These are phyloP conservation scores for Amblyteles armatorius DNA, from an alignment of 2,888 invertebrate species.

Conservation along the genomic window DNA sequence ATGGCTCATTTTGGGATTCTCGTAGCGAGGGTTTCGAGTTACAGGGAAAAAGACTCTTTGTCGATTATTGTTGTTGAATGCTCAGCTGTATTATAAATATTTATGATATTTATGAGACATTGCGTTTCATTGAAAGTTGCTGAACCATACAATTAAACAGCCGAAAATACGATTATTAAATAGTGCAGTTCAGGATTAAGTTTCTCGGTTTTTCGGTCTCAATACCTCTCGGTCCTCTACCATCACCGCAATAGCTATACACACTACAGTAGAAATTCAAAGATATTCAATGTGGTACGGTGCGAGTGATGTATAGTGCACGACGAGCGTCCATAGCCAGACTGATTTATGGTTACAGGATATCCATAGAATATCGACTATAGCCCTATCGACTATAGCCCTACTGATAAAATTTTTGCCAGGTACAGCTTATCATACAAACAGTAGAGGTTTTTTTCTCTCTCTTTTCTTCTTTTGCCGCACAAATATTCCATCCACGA, in stretches of 20 bases:
- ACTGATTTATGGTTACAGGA: constrained; percentile 47
- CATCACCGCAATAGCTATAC: background rate
- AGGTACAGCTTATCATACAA: constrained; percentile 6
- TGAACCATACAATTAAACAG: no score
- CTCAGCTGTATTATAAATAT: no score
- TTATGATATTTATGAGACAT: no score
- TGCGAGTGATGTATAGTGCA: constrained; percentile 42
- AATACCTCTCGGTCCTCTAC: no score
- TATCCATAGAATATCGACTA: constrained; percentile 39
- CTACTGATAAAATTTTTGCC: background rate
- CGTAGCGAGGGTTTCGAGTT: no score
- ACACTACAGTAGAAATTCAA: constrained; percentile 30
- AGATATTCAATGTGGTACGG: constrained; percentile 37
- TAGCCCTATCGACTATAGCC: background rate
- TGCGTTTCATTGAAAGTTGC: background rate
- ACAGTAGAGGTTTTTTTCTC: background rate
- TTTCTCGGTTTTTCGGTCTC: background rate
- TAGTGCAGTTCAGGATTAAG: background rate
- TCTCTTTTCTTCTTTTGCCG: background rate
- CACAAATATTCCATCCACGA: background rate
- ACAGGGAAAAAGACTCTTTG: no score
- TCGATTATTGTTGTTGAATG: no score
- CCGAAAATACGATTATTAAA: background rate
- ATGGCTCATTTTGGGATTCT: no score
- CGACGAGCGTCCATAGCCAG: background rate